Base-by-base conservation (phyloP, 1,140 invertebrate species). In the Sitobion miscanthi region DNA sequence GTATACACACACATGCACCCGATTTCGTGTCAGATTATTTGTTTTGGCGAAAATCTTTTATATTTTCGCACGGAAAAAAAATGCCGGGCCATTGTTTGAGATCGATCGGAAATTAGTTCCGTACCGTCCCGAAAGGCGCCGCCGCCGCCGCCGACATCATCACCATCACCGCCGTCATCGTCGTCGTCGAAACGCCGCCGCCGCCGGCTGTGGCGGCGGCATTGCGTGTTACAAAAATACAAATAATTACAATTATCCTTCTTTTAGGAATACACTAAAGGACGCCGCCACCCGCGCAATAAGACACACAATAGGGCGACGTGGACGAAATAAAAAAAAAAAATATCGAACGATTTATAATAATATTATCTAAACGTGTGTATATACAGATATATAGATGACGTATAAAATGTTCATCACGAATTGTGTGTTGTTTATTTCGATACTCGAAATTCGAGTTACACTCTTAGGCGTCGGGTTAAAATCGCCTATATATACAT, bases 221-320 rank as follows among this genome's bases (percentile, higher is more conserved):
- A 54, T 88, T 52, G 87, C 87, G 87, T 88, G 87, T 54, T 88
- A n/a, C n/a, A 20, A 87, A 7, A 88, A 88, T 54, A 87, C 86
- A 87, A 87, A 87, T 87, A 17, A 87, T 85, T 54, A 88, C 87
- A 88, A 88, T 88, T 52, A 88, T 88, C 87, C 47, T 88, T 88
- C 47, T 88, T 54, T 52, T 54, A 54, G 30, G 17, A 54, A 54
- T 35, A 86, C 47, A 52, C 87, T 35, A 88, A 88, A 88, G 87
- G 20, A 88, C 87, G 87, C 87, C 87, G 87, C 87, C 87, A 88
- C 87, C 87, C 87, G 87, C 87, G 87, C 87, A 88, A 88, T 88
- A 88, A 88, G 87, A 88, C 87, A 38, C 49, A 88, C 87, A 88
- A 88, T 88, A 88, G 87, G 17, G 30, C 62, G n/a, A 35, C n/a